Evolutionary conservation across 2,888 invertebrate species (phyloP).

Genomic region (Rotaria macrura): DNA sequence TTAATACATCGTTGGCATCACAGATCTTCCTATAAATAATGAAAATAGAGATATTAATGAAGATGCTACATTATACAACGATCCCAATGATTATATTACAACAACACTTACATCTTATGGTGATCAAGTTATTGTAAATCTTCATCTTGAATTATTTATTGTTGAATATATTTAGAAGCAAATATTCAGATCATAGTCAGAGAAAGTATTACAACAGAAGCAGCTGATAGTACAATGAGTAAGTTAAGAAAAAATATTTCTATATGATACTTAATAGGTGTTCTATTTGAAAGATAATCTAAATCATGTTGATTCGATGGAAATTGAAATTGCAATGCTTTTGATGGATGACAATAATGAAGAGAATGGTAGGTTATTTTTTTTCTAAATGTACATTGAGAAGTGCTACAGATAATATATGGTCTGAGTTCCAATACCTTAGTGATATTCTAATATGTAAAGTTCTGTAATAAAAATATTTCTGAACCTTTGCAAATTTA

Average conservation of each 20-base stretch:
- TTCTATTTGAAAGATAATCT: neutral
- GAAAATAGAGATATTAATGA: no score
- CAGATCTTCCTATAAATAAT: no score
- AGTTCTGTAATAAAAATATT: no score
- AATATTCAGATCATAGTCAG: neutral
- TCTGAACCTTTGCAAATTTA: no score
- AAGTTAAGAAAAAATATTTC: neutral
- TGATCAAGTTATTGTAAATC: neutral
- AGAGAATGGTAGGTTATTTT: no score
- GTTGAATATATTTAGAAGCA: neutral
- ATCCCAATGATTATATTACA: no score
- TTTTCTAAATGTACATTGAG: no score
- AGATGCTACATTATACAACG: no score
- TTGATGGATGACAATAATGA: neutral
- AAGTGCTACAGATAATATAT: no score
- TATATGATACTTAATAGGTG: neutral
- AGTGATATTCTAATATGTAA: no score
- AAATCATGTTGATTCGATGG: neutral
- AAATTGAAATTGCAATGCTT: neutral
- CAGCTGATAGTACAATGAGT: neutral
- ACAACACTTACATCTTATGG: neutral
- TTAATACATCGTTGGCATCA: no score
- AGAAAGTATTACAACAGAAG: neutral
- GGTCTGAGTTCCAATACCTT: no score
- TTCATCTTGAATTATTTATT: neutral